Evolutionary conservation across 2,888 invertebrate genomes (phyloP), one percentile per base, ranked within the genome.

Genomic region (Myathropa florea): DNA sequence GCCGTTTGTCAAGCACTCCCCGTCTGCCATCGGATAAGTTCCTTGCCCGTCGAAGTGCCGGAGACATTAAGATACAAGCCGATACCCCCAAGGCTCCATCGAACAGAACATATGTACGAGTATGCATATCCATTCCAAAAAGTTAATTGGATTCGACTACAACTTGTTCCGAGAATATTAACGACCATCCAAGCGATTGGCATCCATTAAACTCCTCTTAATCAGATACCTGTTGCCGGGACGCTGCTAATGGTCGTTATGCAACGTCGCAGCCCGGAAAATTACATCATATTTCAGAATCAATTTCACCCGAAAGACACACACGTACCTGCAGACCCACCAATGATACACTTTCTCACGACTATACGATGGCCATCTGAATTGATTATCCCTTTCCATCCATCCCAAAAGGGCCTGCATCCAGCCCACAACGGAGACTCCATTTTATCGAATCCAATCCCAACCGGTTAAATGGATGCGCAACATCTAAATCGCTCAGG

Each of bases 401-500:
- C 18, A 39, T 18, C 18, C 46, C 18, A 18, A n/a, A n/a, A 46
- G 46, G 46, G 46, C 4, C 18, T 4, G 46, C 46, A 46, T n/a
- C n/a, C 46, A 46, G 46, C 46, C 46, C 46, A 46, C 46, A 60
- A 28, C 18, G 33, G 46, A 61, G 77, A 81, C 75, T 85, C 85
- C 84, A 80, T 84, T 80, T 80, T 84, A 23, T 71, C 24, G 18
- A 21, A 71, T n/a, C 33, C 67, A 67, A 30, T 60, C 39, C 53
- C 53, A 71, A 81, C 71, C 81, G 39, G 77, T 76, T 81, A 68
- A 72, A 77, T 85, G 72, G 72, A 77, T 73, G 59, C 72, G 59
- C 85, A 77, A 82, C 85, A 85, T 82, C 85, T 85, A 85, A 85
- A 85, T 81, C 68, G 77, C 33, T 14, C 46, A 84, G 75, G 75